Conservation (phyloP, 1,140 invertebrate genomes). For the Calliopsis andreniformis region DNA sequence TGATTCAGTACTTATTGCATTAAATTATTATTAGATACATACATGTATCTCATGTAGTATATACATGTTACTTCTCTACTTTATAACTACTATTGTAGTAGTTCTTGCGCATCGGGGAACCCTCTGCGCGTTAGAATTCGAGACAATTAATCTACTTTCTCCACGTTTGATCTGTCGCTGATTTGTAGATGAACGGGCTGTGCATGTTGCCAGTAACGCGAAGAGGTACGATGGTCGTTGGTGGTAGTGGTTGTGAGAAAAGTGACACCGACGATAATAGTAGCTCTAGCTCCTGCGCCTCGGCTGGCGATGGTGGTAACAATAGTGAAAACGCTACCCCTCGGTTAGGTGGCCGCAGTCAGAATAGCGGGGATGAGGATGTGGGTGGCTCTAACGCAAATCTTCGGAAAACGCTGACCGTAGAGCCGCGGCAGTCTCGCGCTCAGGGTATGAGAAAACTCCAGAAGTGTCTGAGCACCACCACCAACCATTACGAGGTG, state of each 20-base stretch:
- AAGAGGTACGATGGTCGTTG: slow-evolving; percentile 73
- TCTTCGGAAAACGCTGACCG: slow-evolving; percentile 65
- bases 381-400: slow-evolving; percentile 55
- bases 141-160: slow-evolving; percentile 10
- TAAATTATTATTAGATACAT: too few species aligned
- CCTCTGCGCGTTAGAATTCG: not conserved
- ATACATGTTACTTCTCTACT: too few species aligned
- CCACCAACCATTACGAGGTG: slow-evolving; percentile 88
- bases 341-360: slow-evolving; percentile 57
- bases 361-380: slow-evolving; percentile 63
- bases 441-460: slow-evolving; percentile 95
- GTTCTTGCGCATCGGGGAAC: too few species aligned
- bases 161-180: slow-evolving; percentile 64
- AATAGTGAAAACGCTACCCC: slow-evolving; percentile 62
- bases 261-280: slow-evolving; percentile 63
- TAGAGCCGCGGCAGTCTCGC: slow-evolving; percentile 85
- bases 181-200: slow-evolving; percentile 90
- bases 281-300: slow-evolving; percentile 72
- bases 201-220: slow-evolving; percentile 85
- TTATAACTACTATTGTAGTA: too few species aligned
- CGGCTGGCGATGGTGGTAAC: slow-evolving; percentile 70
- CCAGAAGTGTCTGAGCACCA: slow-evolving; percentile 91
- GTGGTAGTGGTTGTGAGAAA: slow-evolving; percentile 68
- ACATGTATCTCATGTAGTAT: too few species aligned
- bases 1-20: too few species aligned